Base-by-base conservation (phyloP, 2,888 invertebrate species). In the Sinhomidia bicolor region DNA sequence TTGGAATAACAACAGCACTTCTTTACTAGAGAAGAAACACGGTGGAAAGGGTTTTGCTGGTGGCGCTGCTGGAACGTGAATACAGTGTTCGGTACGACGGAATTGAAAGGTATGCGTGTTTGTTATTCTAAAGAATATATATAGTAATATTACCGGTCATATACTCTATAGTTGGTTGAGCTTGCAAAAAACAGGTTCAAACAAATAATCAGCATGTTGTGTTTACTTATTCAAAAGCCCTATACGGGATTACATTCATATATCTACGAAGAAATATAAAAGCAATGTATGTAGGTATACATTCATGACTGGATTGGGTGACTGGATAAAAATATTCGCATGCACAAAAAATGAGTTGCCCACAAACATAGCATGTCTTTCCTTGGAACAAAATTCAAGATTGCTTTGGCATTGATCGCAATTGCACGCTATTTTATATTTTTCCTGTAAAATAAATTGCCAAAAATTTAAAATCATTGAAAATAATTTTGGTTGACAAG, bases 141-240 rank as follows among this genome's bases (percentile, higher is more conserved):
- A 23, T 9, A 71, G 23, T 26, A n/a, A n/a, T 36, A 5, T 36
- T 36, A 36, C 36, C 7, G 36, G 20, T 41, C n/a, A n/a, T 36
- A 9, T 60, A 4, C 26, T 20, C 60, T 60, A 29, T 71, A 62
- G 14, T 5, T 20, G 3, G 10, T 62, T 32, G 68, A 26, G 17
- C 20, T 6, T 82, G 32, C 82, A 47, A 51, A 82, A 68, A 71
- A 62, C n/a, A n/a, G 10, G 51, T n/a, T 29, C 85, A 78, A 85
- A 78, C 78, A 85, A 85, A 78, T 78, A 76, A 78, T 36, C 47
- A 76, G 54, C 85, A 62, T 85, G 84, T 60, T 23, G 60, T 78
- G 47, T 85, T 85, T 78, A 85, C 76, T 85, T 85, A 85, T 85
- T 76, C 44, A 62, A 65, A 62, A 65, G 36, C 12, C 54, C 0